These are phyloP conservation scores for Lobophora halterata DNA, from an alignment of 2,888 invertebrate species.

Conservation along the genomic window DNA sequence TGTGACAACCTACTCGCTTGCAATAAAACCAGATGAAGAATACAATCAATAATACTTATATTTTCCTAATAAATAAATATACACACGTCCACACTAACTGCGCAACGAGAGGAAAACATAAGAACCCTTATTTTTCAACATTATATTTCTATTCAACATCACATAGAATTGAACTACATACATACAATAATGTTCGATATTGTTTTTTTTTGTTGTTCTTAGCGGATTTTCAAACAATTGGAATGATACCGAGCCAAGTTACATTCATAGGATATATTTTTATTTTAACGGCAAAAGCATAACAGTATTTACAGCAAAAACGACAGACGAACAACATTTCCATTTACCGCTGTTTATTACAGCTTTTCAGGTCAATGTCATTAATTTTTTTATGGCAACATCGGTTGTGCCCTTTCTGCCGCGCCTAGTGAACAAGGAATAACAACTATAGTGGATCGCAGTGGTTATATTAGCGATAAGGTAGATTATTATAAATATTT, in stretches of 20 bases:
- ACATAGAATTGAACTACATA: slow-evolving; percentile 72
- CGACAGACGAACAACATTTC: slow-evolving; percentile 33
- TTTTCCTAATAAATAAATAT: slow-evolving; percentile 76
- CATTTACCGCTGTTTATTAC: slow-evolving; percentile 20
- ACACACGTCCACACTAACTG: slow-evolving; percentile 48
- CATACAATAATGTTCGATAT: slow-evolving; percentile 59
- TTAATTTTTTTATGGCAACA: slow-evolving; percentile 15
- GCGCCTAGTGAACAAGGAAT: slow-evolving; percentile 44
- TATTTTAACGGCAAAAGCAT: slow-evolving; percentile 43
- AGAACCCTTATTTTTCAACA: slow-evolving; percentile 54
- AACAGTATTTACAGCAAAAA: slow-evolving; percentile 52
- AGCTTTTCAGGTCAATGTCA: slow-evolving; percentile 29
- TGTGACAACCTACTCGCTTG: slow-evolving; percentile 26
- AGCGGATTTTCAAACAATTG: slow-evolving; percentile 64
- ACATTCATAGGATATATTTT: slow-evolving; percentile 34
- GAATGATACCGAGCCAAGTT: slow-evolving; percentile 77
- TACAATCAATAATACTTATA: slow-evolving; percentile 65
- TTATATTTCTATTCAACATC: slow-evolving; percentile 74
- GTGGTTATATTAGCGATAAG: slow-evolving; percentile 34
- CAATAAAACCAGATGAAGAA: slow-evolving; percentile 58
- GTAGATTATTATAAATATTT: slow-evolving; percentile 24
- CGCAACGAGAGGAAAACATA: slow-evolving; percentile 59
- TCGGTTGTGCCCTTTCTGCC: slow-evolving; percentile 32
- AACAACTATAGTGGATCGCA: slow-evolving; percentile 54
- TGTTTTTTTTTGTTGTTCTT: slow-evolving; percentile 45